Conservation (phyloP, 1,140 invertebrate genomes). For the Cephus cinctus region DNA sequence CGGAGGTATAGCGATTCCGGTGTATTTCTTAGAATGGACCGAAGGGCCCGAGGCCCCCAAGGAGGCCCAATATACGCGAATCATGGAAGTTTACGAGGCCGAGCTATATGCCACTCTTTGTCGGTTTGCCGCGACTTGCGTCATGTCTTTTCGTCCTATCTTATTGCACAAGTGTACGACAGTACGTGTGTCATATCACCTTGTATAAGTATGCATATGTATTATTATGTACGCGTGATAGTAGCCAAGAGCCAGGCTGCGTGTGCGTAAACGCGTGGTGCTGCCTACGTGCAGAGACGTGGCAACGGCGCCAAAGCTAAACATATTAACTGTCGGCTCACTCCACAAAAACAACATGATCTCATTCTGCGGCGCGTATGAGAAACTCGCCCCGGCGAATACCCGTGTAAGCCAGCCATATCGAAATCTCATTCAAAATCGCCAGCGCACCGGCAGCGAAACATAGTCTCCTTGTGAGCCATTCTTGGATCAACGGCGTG, state of each 20-base stretch:
- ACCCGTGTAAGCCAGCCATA: too few species aligned
- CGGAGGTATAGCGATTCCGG: too few species aligned
- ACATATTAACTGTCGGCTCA: conserved; percentile 56
- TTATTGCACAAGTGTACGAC: not conserved
- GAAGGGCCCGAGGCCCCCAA: too few species aligned
- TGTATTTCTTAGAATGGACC: too few species aligned
- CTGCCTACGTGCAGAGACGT: conserved; percentile 41
- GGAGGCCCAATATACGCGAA: too few species aligned
- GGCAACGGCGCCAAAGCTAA: conserved; percentile 50
- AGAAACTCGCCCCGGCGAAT: conserved; percentile 32
- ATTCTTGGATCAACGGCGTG: not conserved
- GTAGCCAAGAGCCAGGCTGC: too few species aligned
- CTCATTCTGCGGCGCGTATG: conserved; percentile 49
- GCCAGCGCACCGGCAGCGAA: conserved; percentile 1
- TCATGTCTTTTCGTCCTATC: conserved; percentile 29
- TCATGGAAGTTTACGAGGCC: conserved; percentile 48
- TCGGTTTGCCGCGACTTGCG: conserved; percentile 37
- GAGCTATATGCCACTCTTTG: conserved; percentile 25
- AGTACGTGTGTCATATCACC: too few species aligned
- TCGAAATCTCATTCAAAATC: conserved; percentile 36
- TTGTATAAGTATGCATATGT: too few species aligned
- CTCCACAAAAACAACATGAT: conserved; percentile 56
- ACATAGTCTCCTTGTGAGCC: not conserved
- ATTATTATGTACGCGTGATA: too few species aligned
- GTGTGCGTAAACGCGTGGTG: too few species aligned